Conservation (phyloP, 2,888 invertebrate genomes). For the Acrobasis consociella region DNA sequence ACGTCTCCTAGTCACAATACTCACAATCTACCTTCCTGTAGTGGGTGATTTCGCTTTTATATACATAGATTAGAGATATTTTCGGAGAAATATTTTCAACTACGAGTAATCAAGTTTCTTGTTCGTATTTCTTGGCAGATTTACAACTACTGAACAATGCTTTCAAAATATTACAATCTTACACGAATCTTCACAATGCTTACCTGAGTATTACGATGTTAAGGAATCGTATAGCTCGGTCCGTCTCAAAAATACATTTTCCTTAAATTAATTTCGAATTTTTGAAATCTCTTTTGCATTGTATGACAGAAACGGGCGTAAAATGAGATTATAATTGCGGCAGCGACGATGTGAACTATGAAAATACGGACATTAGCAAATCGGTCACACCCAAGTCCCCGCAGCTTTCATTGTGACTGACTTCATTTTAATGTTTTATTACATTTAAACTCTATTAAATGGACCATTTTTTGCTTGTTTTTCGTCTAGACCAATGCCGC, state of each 20-base stretch:
- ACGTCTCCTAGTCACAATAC: no score
- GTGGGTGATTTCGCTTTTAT: no score
- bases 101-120: no score
- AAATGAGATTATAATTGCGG: constrained; percentile 57
- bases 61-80: no score
- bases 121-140: no score
- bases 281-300: constrained; percentile 5
- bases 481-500: constrained; percentile 9
- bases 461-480: constrained; percentile 5
- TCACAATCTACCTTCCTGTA: no score
- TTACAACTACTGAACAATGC: no score
- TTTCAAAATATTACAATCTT: no score
- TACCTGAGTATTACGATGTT: no score
- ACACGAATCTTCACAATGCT: no score
- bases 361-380: constrained; percentile 37
- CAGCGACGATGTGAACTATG: constrained; percentile 47
- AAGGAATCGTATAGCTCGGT: no score
- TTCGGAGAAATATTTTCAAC: no score
- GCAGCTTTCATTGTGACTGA: constrained; percentile 21
- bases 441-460: constrained; percentile 16
- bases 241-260: background rate
- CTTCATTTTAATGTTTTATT: constrained; percentile 19
- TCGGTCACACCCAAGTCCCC: constrained; percentile 34
- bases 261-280: background rate
- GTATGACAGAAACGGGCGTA: constrained; percentile 31